phyloP scores from a whole-genome alignment of 2,888 invertebrate genomes.

The Orthonychiurus folsomi region DNA sequence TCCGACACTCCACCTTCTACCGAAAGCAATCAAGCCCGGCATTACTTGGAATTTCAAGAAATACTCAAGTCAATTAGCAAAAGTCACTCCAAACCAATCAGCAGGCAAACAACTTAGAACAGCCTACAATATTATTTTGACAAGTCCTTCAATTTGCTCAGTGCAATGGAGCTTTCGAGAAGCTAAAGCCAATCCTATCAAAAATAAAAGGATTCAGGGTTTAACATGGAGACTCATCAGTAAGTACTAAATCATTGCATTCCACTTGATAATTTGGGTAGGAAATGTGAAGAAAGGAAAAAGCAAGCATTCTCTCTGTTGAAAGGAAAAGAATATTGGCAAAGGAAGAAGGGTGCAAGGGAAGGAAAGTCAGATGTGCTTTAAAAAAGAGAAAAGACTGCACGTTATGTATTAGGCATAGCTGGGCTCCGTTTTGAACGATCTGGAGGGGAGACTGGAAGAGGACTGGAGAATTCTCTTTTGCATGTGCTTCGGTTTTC shows the following conservation, averaged over 20 bases:
- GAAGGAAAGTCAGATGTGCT: background rate
- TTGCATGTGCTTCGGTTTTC: background rate
- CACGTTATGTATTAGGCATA: too few species aligned
- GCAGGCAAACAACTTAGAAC: too few species aligned
- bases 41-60: too few species aligned
- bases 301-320: background rate
- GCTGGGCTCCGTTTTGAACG: background rate
- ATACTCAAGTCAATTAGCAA: too few species aligned
- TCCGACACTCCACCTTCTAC: conserved; percentile 77
- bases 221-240: too few species aligned
- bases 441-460: background rate
- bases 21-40: conserved; percentile 78
- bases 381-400: too few species aligned
- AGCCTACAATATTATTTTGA: too few species aligned
- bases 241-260: background rate
- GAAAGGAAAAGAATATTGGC: background rate
- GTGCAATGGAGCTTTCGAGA: too few species aligned
- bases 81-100: background rate
- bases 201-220: too few species aligned
- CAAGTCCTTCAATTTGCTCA: background rate
- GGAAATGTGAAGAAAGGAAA: background rate
- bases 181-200: too few species aligned
- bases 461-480: background rate
- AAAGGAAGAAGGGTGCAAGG: background rate
- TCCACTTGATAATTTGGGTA: background rate